A percentile compares a stretch with the other conserved stretches of the same genome.
These are phyloP conservation scores for Ridgeia piscesae DNA, from an alignment of 1,140 invertebrate genomes.

Conservation along the genomic window DNA sequence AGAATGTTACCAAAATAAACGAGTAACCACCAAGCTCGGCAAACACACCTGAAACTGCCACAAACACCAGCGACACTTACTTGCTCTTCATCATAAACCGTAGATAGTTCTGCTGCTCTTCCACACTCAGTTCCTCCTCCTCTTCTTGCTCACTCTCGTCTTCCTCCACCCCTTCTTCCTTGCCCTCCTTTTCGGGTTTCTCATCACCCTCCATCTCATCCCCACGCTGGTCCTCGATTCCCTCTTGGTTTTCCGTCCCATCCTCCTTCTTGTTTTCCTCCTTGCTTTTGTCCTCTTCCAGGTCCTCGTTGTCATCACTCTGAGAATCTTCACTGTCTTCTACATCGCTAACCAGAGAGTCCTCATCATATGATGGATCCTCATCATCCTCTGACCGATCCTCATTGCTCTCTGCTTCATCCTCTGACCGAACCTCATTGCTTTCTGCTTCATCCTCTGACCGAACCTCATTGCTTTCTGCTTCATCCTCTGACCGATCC, in stretches of 20 bases:
- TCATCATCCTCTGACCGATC: neutral
- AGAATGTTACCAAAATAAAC: too few relatives aligned
- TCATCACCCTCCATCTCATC: neutral
- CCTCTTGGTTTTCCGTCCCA: neutral
- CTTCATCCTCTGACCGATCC: too few relatives aligned
- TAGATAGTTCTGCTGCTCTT: neutral
- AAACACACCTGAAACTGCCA: neutral
- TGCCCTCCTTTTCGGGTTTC: too few relatives aligned
- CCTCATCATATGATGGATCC: too few relatives aligned
- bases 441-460: neutral
- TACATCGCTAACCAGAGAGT: neutral
- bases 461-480: too few relatives aligned
- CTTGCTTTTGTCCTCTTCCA: neutral
- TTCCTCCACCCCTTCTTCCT: neutral
- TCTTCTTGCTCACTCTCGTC: neutral
- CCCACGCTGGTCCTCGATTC: neutral
- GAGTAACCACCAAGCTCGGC: too few relatives aligned
- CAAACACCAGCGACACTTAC: neutral
- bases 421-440: neutral
- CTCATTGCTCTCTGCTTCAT: neutral
- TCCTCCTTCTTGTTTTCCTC: neutral
- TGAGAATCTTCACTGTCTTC: neutral
- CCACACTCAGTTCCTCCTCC: neutral
- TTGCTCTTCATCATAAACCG: conserved; percentile 2
- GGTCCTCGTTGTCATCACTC: neutral